Evolutionary conservation across 2,797 vertebrate species (phyloP).

Genomic region (Furcifer pardalis): DNA sequence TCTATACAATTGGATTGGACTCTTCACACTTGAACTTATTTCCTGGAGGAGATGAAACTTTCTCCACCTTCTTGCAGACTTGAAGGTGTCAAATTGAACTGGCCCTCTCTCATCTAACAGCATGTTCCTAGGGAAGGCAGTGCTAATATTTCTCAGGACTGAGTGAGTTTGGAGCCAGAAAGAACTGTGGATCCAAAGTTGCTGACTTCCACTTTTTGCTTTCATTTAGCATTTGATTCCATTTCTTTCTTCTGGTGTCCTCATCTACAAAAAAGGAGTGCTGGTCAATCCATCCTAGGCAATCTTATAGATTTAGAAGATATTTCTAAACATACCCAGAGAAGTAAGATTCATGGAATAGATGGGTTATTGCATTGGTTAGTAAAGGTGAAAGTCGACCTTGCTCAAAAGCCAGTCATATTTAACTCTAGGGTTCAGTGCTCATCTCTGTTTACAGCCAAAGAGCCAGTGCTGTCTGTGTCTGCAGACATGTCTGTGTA

Average conservation of each 20-base stretch:
- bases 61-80: slow-evolving; percentile 12
- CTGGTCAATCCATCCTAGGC: not conserved
- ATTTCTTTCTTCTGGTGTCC: not conserved
- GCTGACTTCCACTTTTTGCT: not conserved
- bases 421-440: too few relatives aligned
- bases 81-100: slow-evolving; percentile 8
- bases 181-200: not conserved
- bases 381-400: too few relatives aligned
- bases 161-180: slow-evolving; percentile 10
- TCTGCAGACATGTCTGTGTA: too few relatives aligned
- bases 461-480: too few relatives aligned
- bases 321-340: too few relatives aligned
- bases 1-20: slow-evolving; percentile 34
- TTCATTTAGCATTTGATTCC: not conserved
- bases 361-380: too few relatives aligned
- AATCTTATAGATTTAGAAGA: too few relatives aligned
- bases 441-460: too few relatives aligned
- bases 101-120: too few relatives aligned
- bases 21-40: slow-evolving; percentile 51
- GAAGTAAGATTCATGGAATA: not conserved
- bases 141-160: not conserved
- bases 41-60: slow-evolving; percentile 57
- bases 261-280: not conserved
- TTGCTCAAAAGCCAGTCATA: too few relatives aligned
- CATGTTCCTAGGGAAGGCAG: slow-evolving; percentile 41